Conservation (phyloP, 2,888 invertebrate genomes). For the Pelosia muscerda region DNA sequence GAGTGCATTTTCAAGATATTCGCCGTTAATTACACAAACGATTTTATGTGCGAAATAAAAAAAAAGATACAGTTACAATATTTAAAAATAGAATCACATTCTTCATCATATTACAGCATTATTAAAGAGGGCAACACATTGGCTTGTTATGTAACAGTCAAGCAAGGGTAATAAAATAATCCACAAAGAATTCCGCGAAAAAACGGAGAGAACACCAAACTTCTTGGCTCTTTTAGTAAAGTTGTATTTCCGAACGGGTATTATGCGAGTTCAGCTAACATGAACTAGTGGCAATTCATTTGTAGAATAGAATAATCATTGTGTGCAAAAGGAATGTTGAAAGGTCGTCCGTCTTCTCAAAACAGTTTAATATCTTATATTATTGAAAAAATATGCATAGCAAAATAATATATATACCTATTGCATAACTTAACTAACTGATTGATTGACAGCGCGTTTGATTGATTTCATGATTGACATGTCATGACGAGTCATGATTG, state of each 20-base stretch:
- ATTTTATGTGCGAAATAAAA: background rate
- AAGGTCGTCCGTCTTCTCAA: no score
- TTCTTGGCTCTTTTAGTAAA: background rate
- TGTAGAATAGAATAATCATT: no score
- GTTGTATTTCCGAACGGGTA: background rate
- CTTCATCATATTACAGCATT: background rate
- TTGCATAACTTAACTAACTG: no score
- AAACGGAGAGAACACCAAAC: background rate
- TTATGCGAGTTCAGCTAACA: background rate
- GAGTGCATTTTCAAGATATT: no score
- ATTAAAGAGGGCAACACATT: background rate
- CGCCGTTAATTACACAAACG: background rate
- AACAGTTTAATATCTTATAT: no score
- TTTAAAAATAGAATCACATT: background rate
- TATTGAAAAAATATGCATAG: no score
- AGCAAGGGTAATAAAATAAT: background rate
- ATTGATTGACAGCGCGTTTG: no score
- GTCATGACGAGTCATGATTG: no score
- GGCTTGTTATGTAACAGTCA: background rate
- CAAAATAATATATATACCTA: no score
- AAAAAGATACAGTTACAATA: background rate
- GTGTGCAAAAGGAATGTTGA: no score
- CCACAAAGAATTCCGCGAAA: background rate
- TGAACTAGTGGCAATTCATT: no score
- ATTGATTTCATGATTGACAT: no score